phyloP scores from a whole-genome alignment of 2,888 invertebrate genomes.

The Choristoneura rosaceana region DNA sequence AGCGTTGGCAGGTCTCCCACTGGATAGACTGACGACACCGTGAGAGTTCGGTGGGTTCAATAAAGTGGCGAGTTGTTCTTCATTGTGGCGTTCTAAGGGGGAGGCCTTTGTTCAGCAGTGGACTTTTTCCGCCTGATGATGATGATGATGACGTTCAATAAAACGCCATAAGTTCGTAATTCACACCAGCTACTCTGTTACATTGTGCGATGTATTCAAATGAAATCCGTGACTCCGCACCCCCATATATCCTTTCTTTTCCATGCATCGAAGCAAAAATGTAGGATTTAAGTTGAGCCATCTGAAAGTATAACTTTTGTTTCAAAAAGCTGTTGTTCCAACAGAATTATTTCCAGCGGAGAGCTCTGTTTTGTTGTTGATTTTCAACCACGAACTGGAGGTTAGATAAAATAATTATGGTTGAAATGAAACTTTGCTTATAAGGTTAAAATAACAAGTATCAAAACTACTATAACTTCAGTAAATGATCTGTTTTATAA shows the following conservation, averaged over 20 bases:
- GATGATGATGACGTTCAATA: not conserved
- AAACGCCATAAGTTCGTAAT: not conserved
- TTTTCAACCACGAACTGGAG: not conserved
- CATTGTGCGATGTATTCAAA: conserved; percentile 60
- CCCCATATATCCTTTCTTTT: conserved; percentile 40
- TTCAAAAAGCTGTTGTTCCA: conserved; percentile 13
- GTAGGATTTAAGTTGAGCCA: conserved; percentile 19
- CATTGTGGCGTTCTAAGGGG: too few species aligned
- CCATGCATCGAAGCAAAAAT: conserved; percentile 36
- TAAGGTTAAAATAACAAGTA: too few species aligned
- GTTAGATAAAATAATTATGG: too few species aligned
- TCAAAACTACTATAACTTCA: too few species aligned
- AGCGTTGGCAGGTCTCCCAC: too few species aligned
- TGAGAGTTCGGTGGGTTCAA: too few species aligned
- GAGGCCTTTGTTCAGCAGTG: too few species aligned
- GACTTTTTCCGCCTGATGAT: too few species aligned
- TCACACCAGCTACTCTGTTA: not conserved
- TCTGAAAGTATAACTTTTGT: conserved; percentile 25
- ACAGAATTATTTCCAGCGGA: not conserved
- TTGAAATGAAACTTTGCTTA: too few species aligned
- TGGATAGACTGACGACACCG: too few species aligned
- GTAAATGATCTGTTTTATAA: too few species aligned
- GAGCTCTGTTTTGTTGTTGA: not conserved
- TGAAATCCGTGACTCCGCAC: conserved; percentile 53
- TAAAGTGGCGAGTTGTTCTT: too few species aligned